These are phyloP conservation scores for Pagrus major DNA, from an alignment of 2,113 vertebrate genomes.

Conservation along the genomic window DNA sequence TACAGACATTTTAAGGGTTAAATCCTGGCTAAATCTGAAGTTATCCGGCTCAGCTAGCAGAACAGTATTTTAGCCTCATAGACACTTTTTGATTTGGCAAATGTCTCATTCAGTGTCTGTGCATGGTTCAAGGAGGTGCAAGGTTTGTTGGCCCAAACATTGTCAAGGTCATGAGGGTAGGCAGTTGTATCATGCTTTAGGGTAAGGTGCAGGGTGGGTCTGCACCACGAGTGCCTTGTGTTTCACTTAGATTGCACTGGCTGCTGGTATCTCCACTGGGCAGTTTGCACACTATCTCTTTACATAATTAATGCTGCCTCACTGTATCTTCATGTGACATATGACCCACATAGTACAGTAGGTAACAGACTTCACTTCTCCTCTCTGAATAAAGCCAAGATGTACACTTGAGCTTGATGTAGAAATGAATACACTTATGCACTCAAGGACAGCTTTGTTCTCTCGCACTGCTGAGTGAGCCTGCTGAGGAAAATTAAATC, in stretches of 20 bases:
- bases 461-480: neutral
- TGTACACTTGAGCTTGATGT: neutral
- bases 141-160: neutral
- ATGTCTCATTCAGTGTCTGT: neutral
- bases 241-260: conserved; percentile 39
- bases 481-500: conserved; percentile 4
- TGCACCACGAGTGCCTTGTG: conserved; percentile 12
- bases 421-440: neutral
- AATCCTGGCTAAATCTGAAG: no score
- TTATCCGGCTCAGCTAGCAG: no score
- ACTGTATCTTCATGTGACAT: neutral
- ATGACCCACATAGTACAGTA: neutral
- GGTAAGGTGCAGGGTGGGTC: conserved; percentile 23
- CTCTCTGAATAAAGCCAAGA: neutral
- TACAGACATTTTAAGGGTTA: no score
- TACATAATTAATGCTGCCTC: neutral
- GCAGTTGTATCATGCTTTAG: neutral
- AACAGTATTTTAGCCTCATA: no score
- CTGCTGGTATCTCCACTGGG: conserved; percentile 16
- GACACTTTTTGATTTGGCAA: no score
- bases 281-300: conserved; percentile 8
- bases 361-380: neutral
- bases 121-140: neutral
- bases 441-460: neutral
- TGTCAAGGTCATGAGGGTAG: neutral